Evolutionary conservation across 2,113 vertebrate species (phyloP), one percentile per base, ranked within the genome.

Genomic region (Myodes glareolus): DNA sequence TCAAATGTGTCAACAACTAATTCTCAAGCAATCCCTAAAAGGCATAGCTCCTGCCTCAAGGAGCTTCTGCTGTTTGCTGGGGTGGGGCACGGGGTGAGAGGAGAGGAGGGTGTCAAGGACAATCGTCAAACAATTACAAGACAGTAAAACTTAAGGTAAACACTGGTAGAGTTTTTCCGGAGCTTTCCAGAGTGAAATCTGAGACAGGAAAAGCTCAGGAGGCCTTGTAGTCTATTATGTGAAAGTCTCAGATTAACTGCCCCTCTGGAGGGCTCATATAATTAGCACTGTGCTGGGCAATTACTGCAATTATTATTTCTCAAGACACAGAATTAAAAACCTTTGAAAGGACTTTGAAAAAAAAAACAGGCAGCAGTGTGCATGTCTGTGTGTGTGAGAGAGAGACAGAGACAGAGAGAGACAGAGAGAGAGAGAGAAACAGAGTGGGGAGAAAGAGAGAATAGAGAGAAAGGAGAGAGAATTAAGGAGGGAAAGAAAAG

Each of bases 241-340:
- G 42, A 36, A 76, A 80, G 25, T 75, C 42, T 93, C 67, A 76
- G 47, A 55, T 88, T 17, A 92, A 78, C 45, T 33, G 14, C 78
- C 63, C 73, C 95, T 97, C 78, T 85, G 50, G 77, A 92, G 61
- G 23, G 45, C 84, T 84, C 68, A 45, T 90, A 58, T 87, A 97
- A 93, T 96, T 88, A 94, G 17, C n/a, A 78, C 72, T 31, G 45
- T 55, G 5, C 29, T 55, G 75, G 25, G 61, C 25, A 92, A 47
- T 88, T 67, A 92, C 36, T 65, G 42, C 90, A 70, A 94, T 92
- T 29, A 72, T 75, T 77, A 93, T 88, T 97, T 97, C 92, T 90
- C 75, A 27, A 82, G 50, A 63, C 55, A 45, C 73, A 42, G 50
- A 87, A 42, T 50, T 82, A 50, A 63, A 93, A 96, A 80, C n/a